A percentile compares a stretch with the other conserved stretches of the same genome.
Evolutionary conservation across 1,140 invertebrate species (phyloP).

Genomic region (Lordiphosa clarofinis): DNA sequence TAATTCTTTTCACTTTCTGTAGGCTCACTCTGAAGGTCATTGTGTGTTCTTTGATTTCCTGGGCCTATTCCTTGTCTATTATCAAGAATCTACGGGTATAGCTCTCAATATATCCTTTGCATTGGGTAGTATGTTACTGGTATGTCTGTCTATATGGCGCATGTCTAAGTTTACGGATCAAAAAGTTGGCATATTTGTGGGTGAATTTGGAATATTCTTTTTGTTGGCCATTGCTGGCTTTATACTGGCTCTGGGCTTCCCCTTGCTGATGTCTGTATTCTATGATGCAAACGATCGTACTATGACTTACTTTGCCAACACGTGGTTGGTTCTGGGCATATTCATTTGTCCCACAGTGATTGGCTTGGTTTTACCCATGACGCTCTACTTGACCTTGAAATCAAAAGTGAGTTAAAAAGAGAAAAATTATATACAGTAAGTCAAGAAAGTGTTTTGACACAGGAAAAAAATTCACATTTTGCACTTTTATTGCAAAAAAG

Average conservation of each 20-base stretch:
- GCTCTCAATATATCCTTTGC: slow-evolving; percentile 82
- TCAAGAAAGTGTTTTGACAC: no score
- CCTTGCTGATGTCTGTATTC: slow-evolving; percentile 80
- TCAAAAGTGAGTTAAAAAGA: slow-evolving; percentile 80
- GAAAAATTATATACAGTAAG: no score
- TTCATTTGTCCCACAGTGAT: slow-evolving; percentile 82
- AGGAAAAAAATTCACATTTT: no score
- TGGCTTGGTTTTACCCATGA: slow-evolving; percentile 41
- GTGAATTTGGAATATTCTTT: slow-evolving; percentile 43
- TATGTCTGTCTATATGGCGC: slow-evolving; percentile 75
- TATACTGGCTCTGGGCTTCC: slow-evolving; percentile 80
- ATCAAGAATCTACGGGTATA: slow-evolving; percentile 82
- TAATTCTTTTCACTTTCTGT: slow-evolving; percentile 20
- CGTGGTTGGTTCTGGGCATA: slow-evolving; percentile 83
- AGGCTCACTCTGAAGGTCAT: slow-evolving; percentile 80
- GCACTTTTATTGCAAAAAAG: no score
- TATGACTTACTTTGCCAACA: slow-evolving; percentile 86
- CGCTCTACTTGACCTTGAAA: slow-evolving; percentile 39
- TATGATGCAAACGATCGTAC: slow-evolving; percentile 78
- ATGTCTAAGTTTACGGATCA: slow-evolving; percentile 33
- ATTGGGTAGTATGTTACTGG: slow-evolving; percentile 84
- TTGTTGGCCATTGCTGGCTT: slow-evolving; percentile 50
- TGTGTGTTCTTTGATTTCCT: slow-evolving; percentile 90
- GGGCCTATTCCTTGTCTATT: slow-evolving; percentile 85
- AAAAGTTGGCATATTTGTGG: slow-evolving; percentile 14